Base-by-base conservation (phyloP, 2,113 vertebrate species). In the Mormyrus lacerda region DNA sequence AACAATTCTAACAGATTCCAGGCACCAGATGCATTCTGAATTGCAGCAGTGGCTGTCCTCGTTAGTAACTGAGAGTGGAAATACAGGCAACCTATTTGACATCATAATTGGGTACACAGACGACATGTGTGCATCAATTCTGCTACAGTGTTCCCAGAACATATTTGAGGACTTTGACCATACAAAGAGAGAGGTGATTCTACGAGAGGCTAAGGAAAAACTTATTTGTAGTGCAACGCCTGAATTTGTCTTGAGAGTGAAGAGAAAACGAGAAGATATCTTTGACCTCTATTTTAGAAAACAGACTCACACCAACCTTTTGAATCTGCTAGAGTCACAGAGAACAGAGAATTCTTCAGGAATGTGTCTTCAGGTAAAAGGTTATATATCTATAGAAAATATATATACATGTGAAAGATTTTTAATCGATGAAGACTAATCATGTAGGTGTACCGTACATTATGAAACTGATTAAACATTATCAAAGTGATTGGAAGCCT, bases 141-240 rank as follows among this genome's bases (percentile, higher is more conserved):
- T 97, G 85, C 93, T 97, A 79, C 95, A 96, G 93, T 91, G 90
- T 3, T 55, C 85, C 0, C 91, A 89, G 85, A 93, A 93, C 55
- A 90, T 90, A 2, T 9, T 3, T 0, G 0, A 1, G 0, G 69
- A n/a, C 17, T 0, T 1, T 1, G 39, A 89, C 0, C 0, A 5
- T 0, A 85, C 94, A 1, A 88, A 92, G 0, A 84, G 53, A 89
- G 6, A 0, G 17, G 0, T 58, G 0, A 93, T 95, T 45, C 89
- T 85, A 2, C 69, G 88, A 0, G 82, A 84, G 7, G 96, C 96
- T 1, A 92, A 91, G 31, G 42, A 92, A 90, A 92, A 92, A 0
- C 93, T 97, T 90, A 92, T 97, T 82, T 93, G 93, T 4, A 96
- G 96, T 5, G 96, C 96, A 85, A 96, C 97, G 2, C 96, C 97